Evolutionary conservation across 2,113 vertebrate species (phyloP), one percentile per base, ranked within the genome.

Genomic region (Chaetura pelagica): DNA sequence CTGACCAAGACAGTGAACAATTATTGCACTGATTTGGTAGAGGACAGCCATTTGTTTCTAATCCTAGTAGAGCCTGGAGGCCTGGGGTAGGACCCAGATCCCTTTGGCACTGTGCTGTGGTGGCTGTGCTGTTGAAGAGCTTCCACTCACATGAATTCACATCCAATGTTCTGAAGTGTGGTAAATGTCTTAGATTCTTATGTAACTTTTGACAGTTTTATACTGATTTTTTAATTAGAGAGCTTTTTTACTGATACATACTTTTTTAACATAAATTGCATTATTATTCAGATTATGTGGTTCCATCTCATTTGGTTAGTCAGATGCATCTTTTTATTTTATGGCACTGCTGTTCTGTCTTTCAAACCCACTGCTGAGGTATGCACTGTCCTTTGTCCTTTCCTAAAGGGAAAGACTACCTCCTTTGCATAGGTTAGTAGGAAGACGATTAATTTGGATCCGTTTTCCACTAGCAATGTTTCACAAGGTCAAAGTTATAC

Each of bases 31-130:
- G 8, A 34, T 66, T 51, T 69, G 34, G 49, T 12, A n/a, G 75
- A 71, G 12, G 9, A 59, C 4, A 66, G 42, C 1, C 15, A 2
- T n/a, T 64, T 1, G 0, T 35, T 46, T 42, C 14, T 42, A 79
- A 18, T 35, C 82, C 21, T 9, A 10, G n/a, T 13, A 8, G 3
- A 30, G 20, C 21, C 32, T 17, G 14, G 4, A n/a, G 24, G 21
- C 19, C 30, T 59, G 1, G 8, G 9, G 6, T 32, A 46, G 42
- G 14, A 42, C 14, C 17, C 9, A n/a, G 21, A 15, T 40, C 19
- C 15, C 11, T 52, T 46, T 59, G 58, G 18, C 40, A 38, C 18
- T 52, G 26, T 12, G 40, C 18, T 48, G 20, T 8, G 27, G 5
- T 7, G 69, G 7, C 11, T 19, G 3, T 51, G 57, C 15, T 18